A percentile compares a stretch with the other conserved stretches of the same genome.
phyloP scores from a whole-genome alignment of 2,797 vertebrate genomes.

The Emys orbicularis region DNA sequence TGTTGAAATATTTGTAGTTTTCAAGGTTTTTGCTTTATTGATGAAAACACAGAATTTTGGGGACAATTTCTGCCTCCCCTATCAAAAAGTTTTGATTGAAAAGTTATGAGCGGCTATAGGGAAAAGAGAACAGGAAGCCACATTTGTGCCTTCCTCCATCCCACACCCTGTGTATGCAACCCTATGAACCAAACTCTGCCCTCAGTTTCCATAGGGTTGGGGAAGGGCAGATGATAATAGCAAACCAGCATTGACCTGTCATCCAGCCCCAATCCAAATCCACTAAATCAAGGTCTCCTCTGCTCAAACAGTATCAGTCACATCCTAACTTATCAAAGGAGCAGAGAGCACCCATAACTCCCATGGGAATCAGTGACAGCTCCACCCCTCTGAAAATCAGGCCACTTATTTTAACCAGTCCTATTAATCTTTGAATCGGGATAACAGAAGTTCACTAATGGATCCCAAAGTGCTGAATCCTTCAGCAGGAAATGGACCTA shows the following conservation, averaged over 20 bases:
- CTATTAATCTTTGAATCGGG: background rate
- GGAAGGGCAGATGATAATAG: background rate
- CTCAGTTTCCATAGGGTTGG: background rate
- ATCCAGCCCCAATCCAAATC: background rate
- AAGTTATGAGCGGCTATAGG: too few species aligned
- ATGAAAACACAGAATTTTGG: too few species aligned
- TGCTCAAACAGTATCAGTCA: background rate
- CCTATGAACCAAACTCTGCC: background rate
- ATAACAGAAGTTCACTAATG: background rate
- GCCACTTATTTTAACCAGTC: background rate
- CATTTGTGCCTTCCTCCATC: background rate
- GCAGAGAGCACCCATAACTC: background rate
- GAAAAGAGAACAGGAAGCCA: background rate
- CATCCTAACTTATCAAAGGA: background rate
- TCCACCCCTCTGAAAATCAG: background rate
- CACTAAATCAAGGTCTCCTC: background rate
- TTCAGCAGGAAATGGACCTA: background rate
- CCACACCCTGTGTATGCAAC: background rate
- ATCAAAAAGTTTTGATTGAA: background rate
- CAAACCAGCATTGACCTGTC: background rate
- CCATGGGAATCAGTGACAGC: background rate
- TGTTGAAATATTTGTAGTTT: too few species aligned
- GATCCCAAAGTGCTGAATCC: background rate
- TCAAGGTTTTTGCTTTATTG: too few species aligned
- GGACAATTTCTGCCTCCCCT: background rate